Evolutionary conservation across 53 echinoderm and acorn worm genomes (phyloP).

Genomic region (Glandiceps talaboti): DNA sequence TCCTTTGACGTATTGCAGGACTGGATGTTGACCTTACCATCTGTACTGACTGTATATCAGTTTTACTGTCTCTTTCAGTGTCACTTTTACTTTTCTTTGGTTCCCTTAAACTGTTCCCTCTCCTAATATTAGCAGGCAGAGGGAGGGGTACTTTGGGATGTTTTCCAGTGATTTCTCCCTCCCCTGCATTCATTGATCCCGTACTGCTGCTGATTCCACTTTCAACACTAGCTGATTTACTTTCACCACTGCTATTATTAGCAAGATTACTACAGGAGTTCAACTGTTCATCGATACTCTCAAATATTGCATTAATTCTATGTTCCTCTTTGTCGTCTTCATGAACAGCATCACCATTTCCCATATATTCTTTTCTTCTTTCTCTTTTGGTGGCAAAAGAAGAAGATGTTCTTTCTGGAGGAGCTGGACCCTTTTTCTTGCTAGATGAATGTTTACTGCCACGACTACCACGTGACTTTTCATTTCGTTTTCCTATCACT

Average conservation of each 20-base stretch:
- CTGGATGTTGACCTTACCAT: neutral
- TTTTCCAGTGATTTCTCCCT: conserved; percentile 28
- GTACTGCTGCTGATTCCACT: conserved; percentile 15
- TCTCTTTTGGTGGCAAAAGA: neutral
- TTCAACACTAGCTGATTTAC: neutral
- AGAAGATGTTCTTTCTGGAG: conserved; percentile 28
- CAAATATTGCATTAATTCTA: conserved; percentile 1
- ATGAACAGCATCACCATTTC: neutral
- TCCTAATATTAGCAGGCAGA: conserved; percentile 23
- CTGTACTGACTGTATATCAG: neutral
- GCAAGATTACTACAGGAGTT: conserved; percentile 50
- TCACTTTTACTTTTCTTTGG: neutral
- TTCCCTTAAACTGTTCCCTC: neutral
- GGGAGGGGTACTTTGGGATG: conserved; percentile 20
- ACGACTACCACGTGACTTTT: conserved; percentile 52
- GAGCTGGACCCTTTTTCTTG: conserved; percentile 25
- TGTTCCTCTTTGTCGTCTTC: neutral
- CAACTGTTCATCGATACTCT: conserved; percentile 53
- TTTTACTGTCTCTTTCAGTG: neutral
- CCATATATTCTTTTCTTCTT: neutral
- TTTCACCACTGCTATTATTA: neutral
- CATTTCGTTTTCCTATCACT: conserved; percentile 23
- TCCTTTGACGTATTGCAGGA: neutral
- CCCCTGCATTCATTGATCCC: conserved; percentile 26
- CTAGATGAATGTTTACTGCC: conserved; percentile 18